phyloP scores from a whole-genome alignment of 2,797 vertebrate genomes.

The Pyrocephalus nanus region DNA sequence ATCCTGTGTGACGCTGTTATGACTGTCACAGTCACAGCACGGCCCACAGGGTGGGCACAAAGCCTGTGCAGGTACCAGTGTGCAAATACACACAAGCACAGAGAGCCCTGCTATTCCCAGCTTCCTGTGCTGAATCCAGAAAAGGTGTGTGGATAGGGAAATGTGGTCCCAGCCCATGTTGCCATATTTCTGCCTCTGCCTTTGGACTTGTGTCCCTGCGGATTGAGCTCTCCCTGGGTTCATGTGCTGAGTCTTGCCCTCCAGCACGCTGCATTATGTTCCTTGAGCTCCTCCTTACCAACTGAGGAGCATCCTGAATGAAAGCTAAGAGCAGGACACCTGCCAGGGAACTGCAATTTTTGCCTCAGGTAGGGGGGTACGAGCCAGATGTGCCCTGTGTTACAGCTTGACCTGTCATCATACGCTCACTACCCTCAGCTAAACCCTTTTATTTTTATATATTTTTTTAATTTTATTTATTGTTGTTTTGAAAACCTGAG shows the following conservation, averaged over 20 bases:
- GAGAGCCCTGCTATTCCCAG: not conserved
- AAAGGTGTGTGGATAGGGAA: not conserved
- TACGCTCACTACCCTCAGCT: not conserved
- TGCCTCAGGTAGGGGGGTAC: not conserved
- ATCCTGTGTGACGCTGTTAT: not conserved
- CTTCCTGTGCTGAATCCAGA: not conserved
- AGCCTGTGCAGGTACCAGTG: not conserved
- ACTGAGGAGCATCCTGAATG: not conserved
- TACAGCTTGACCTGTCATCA: not conserved
- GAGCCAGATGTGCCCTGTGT: not conserved
- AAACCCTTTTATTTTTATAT: not conserved
- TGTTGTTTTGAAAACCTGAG: slow-evolving; percentile 20
- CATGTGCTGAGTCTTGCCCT: not conserved
- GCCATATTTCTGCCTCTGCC: not conserved
- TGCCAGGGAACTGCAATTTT: not conserved
- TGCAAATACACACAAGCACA: not conserved
- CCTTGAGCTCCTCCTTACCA: not conserved
- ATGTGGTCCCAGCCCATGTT: not conserved
- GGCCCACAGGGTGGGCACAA: not conserved
- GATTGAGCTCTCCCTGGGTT: not conserved
- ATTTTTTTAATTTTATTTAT: not conserved
- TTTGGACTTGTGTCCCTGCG: not conserved
- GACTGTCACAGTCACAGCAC: not conserved
- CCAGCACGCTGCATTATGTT: fast-evolving
- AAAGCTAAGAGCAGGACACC: not conserved